These are phyloP conservation scores for Dasypogon diadema DNA, from an alignment of 2,888 invertebrate genomes.

Conservation along the genomic window DNA sequence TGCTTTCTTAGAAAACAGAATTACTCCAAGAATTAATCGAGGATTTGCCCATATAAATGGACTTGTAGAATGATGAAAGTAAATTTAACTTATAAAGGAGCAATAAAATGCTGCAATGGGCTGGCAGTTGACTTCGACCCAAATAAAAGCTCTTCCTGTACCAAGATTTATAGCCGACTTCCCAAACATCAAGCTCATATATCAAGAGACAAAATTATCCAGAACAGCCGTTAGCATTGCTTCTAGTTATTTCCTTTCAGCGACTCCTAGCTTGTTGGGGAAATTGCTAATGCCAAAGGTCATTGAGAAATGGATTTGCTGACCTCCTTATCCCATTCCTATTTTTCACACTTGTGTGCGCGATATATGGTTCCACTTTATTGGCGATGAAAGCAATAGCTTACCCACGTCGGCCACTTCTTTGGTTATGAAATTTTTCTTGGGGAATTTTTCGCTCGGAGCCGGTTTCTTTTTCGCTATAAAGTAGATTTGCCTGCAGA, in stretches of 20 bases:
- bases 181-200: constrained; percentile 45
- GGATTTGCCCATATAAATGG: no score
- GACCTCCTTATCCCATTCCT: constrained; percentile 44
- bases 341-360: constrained; percentile 55
- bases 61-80: constrained; percentile 26
- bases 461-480: constrained; percentile 21
- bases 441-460: not conserved
- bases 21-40: no score
- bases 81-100: constrained; percentile 50
- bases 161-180: constrained; percentile 41
- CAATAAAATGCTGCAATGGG: constrained; percentile 47
- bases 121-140: constrained; percentile 38
- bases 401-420: constrained; percentile 32
- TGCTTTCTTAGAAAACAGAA: not conserved
- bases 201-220: constrained; percentile 50
- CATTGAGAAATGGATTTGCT: constrained; percentile 50
- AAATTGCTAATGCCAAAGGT: constrained; percentile 53
- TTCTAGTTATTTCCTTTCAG: constrained; percentile 48
- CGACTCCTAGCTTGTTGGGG: constrained; percentile 45
- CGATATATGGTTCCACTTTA: constrained; percentile 49
- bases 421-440: constrained; percentile 40
- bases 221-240: constrained; percentile 48
- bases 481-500: constrained; percentile 29
- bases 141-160: constrained; percentile 47
- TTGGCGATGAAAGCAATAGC: constrained; percentile 51